Conservation (phyloP, 2,113 vertebrate species). For the Phaetusa simplex region DNA sequence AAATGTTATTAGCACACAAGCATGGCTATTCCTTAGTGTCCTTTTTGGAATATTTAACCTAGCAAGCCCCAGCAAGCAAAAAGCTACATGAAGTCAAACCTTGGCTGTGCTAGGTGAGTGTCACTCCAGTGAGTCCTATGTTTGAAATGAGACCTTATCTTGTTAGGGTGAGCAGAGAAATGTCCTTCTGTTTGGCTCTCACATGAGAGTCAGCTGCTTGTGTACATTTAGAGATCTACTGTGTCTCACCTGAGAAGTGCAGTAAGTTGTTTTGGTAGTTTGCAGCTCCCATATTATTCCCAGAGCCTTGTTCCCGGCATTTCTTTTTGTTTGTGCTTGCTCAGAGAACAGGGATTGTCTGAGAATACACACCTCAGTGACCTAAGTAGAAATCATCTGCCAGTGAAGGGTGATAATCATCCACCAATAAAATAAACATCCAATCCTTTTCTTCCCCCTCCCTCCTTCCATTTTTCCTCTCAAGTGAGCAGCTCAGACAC, state of each 20-base stretch:
- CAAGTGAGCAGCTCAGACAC: not conserved
- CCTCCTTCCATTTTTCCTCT: not conserved
- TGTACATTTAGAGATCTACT: not conserved
- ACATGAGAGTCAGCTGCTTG: rapidly evolving
- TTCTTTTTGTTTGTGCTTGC: not conserved
- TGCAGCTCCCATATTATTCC: not conserved
- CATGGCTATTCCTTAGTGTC: not conserved
- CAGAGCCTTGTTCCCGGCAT: not conserved
- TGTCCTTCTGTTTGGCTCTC: not conserved
- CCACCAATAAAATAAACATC: not conserved
- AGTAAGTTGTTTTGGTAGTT: not conserved
- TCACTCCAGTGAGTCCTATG: not conserved
- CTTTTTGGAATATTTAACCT: not conserved
- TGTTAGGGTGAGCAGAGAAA: not conserved
- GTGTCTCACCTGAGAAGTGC: not conserved
- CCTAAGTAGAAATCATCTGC: not conserved
- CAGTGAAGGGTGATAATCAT: slow-evolving; percentile 5
- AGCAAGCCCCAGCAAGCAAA: not conserved
- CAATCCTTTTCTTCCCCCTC: not conserved
- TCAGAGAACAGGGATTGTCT: not conserved
- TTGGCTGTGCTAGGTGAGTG: not conserved
- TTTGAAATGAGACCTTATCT: not conserved
- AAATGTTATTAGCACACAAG: not conserved
- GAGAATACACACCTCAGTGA: not conserved
- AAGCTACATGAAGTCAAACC: not conserved